Conservation (phyloP, 92 coral and sea anemone species). For the Phymanthus crucifer region DNA sequence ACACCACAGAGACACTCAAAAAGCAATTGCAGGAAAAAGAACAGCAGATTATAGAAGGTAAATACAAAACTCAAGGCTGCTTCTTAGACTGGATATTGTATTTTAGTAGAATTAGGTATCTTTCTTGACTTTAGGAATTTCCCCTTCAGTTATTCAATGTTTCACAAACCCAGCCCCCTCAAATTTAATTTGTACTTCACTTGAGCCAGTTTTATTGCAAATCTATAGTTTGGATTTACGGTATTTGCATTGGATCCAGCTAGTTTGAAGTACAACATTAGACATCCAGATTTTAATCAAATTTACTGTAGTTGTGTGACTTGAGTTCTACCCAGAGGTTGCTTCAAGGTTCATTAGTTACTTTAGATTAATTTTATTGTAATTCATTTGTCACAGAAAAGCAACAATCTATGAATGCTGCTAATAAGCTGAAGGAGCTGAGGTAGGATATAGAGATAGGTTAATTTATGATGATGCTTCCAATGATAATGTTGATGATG, state of each 20-base stretch:
- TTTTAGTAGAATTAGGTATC: neutral
- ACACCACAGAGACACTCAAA: conserved; percentile 64
- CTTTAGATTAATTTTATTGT: neutral
- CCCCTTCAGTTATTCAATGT: too few species aligned
- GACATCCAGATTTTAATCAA: too few species aligned
- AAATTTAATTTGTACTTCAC: too few species aligned
- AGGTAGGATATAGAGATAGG: conserved; percentile 41
- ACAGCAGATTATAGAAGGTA: conserved; percentile 71
- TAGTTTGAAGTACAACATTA: too few species aligned
- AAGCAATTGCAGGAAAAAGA: conserved; percentile 91
- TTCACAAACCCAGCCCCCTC: too few species aligned
- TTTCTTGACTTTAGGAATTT: too few species aligned
- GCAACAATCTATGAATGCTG: conserved; percentile 69
- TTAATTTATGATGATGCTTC: neutral
- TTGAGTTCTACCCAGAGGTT: too few species aligned
- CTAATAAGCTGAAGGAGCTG: conserved; percentile 76
- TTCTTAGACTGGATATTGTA: neutral
- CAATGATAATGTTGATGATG: neutral
- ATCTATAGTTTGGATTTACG: too few species aligned
- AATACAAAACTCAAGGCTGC: neutral
- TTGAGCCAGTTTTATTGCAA: too few species aligned
- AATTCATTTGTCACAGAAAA: conserved; percentile 53
- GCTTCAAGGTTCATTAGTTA: neutral
- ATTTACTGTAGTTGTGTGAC: too few species aligned
- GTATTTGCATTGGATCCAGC: too few species aligned